These are phyloP conservation scores for Falco biarmicus DNA, from an alignment of 2,797 vertebrate species.

Conservation along the genomic window DNA sequence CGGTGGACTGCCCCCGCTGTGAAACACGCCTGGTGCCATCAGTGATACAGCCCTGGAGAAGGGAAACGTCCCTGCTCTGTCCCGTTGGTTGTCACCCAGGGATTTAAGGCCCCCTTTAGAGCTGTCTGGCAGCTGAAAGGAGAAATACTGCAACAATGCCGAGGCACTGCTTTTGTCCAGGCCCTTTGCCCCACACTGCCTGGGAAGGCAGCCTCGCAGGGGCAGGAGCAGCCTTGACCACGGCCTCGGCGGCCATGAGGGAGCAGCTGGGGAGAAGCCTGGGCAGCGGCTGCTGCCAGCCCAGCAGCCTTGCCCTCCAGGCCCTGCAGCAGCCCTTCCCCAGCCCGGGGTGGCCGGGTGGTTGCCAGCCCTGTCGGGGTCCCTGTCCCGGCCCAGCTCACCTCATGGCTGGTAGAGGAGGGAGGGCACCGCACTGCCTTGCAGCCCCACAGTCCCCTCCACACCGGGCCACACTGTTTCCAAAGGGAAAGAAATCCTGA, in stretches of 20 bases:
- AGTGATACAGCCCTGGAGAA: background rate
- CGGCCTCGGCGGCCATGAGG: accelerated
- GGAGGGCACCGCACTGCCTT: accelerated
- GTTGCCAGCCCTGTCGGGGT: background rate
- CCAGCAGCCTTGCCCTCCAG: too few relatives aligned
- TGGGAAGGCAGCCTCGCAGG: background rate
- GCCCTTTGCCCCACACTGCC: accelerated
- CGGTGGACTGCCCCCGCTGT: accelerated
- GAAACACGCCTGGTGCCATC: background rate
- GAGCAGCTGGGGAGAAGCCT: background rate
- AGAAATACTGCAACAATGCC: background rate
- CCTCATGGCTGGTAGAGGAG: background rate
- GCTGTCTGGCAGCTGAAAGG: background rate
- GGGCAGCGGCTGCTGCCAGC: accelerated
- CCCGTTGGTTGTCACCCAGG: accelerated
- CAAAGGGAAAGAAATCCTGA: background rate
- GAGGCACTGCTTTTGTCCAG: too few relatives aligned
- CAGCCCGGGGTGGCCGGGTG: too few relatives aligned
- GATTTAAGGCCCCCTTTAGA: background rate
- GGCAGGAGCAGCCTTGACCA: accelerated
- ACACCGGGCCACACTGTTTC: background rate
- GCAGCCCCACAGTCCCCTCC: background rate
- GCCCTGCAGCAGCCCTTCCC: background rate
- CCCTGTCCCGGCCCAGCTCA: background rate
- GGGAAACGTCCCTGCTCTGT: background rate